Base-by-base conservation (phyloP, 1,140 invertebrate genomes). In the Bombus waltoni region DNA sequence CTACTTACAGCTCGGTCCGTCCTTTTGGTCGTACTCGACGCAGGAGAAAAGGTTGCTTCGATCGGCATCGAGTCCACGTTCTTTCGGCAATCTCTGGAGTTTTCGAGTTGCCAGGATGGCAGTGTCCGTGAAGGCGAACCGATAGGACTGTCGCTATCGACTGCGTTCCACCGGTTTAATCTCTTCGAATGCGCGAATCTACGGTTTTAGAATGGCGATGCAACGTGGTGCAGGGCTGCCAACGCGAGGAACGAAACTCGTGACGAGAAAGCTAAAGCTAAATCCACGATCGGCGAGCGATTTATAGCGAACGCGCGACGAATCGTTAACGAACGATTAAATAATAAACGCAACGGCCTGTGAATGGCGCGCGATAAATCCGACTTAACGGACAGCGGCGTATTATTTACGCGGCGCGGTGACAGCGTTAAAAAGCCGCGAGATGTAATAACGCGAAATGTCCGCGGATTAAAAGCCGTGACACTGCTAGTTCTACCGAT, bases 381-480 rank as follows among this genome's bases (percentile, higher is more conserved):
- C 75, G 72, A 53, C 88, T 88, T 88, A 89, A 89, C 88, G 87
- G 87, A 79, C 80, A 86, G 66, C 76, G 84, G 71, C 71, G 83
- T 79, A 77, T 89, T 89, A 89, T 89, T 89, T 90, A 87, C 89
- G 89, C 85, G 79, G 32, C 38, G 66, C 74, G 79, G 78, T 83
- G 89, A 90, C 88, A 90, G 88, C 86, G 89, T 87, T 90, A 88
- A 85, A 90, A 90, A 90, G 70, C 81, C 76, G 75, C 79, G 65
- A 42, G 62, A 42, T 73, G 88, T 90, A 88, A 88, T 90, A 80
- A 78, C 88, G 79, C 59, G 53, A 68, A 75, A 88, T 87, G 89
- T 87, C 81, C 88, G 86, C 82, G 88, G 86, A 90, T 90, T 90
- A 90, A 90, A 90, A 90, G 86, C 88, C 88, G 79, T 86, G 89